Evolutionary conservation across 2,113 vertebrate genomes (phyloP).

Genomic region (Bombycilla garrulus): DNA sequence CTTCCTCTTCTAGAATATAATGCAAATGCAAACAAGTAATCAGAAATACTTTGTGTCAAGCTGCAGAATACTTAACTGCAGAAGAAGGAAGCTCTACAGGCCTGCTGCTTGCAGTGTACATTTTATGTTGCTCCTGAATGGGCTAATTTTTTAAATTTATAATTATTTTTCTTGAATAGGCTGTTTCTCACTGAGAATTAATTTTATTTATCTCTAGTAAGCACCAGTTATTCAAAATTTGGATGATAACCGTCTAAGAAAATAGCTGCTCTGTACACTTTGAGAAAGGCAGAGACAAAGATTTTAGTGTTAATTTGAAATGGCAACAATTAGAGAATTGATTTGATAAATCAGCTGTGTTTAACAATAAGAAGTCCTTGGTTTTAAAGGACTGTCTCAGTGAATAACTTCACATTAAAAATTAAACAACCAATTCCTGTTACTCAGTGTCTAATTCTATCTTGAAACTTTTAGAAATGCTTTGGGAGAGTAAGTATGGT

Average conservation of each 20-base stretch:
- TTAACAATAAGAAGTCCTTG: background rate
- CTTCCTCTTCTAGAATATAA: background rate
- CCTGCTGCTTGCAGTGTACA: background rate
- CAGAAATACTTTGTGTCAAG: background rate
- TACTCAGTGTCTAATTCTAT: background rate
- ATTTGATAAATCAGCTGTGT: background rate
- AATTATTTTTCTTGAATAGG: background rate
- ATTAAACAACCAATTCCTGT: background rate
- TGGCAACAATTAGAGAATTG: background rate
- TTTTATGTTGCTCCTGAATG: background rate
- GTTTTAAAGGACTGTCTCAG: background rate
- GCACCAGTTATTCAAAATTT: background rate
- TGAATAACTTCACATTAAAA: constrained; percentile 9
- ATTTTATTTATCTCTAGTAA: background rate
- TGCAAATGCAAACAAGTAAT: background rate
- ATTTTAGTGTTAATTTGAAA: background rate
- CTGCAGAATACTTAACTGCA: background rate
- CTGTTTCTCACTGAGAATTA: background rate
- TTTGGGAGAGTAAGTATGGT: background rate
- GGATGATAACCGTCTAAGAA: background rate
- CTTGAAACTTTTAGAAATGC: background rate
- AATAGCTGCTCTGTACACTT: background rate
- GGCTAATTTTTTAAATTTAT: background rate
- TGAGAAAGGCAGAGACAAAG: background rate
- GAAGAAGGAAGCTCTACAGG: background rate